A percentile compares a stretch with the other conserved stretches of the same genome.
These are phyloP conservation scores for Dendroctonus ponderosae DNA, from an alignment of 1,140 invertebrate genomes.

Conservation along the genomic window DNA sequence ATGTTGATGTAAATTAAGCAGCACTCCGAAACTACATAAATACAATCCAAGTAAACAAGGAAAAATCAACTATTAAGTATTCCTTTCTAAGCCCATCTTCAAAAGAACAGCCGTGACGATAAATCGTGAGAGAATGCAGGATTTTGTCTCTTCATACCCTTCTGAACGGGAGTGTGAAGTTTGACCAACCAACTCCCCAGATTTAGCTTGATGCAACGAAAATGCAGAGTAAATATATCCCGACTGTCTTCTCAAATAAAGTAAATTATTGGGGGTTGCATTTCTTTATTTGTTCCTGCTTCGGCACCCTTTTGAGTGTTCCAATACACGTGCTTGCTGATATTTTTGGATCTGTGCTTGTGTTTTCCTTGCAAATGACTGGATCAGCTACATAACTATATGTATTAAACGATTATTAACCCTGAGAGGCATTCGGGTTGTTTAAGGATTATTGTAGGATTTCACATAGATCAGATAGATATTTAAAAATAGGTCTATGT, in stretches of 20 bases:
- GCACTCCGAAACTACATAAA: not conserved
- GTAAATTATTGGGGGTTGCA: not conserved
- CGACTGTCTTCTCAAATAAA: not conserved
- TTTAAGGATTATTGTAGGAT: too few relatives aligned
- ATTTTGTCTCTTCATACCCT: not conserved
- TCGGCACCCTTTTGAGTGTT: not conserved
- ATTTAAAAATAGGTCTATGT: too few relatives aligned
- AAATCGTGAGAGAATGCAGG: constrained; percentile 1
- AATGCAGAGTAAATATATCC: not conserved
- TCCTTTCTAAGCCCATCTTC: not conserved
- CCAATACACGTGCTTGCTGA: not conserved
- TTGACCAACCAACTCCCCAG: not conserved
- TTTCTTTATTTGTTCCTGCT: not conserved
- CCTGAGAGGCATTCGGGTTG: too few relatives aligned
- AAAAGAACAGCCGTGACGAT: not conserved
- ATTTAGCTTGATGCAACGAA: not conserved
- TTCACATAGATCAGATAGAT: too few relatives aligned
- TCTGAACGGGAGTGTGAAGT: not conserved
- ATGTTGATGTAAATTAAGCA: not conserved
- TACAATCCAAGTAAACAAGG: not conserved
- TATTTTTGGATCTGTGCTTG: not conserved
- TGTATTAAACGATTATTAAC: too few relatives aligned
- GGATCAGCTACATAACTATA: too few relatives aligned
- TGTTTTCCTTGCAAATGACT: not conserved
- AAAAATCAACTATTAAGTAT: not conserved